Base-by-base conservation (phyloP, 2,888 invertebrate genomes). In the Schrankia costaestrigalis region DNA sequence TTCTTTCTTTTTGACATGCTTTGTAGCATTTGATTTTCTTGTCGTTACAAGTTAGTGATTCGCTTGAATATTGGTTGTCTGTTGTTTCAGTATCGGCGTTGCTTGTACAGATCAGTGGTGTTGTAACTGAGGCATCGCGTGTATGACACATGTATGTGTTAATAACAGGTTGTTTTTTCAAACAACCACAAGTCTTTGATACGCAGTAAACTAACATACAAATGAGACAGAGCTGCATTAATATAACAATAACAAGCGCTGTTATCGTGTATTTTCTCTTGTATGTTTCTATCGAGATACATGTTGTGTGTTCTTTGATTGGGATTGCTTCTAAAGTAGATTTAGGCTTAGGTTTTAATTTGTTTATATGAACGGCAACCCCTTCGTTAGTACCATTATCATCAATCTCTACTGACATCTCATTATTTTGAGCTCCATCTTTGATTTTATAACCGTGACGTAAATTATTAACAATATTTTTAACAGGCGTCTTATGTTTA, bases 71-170 rank as follows among this genome's bases (percentile, higher is more conserved):
- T 34, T 77, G 67, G 31, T 62, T 77, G 8, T 74, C 77, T 1
- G 72, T 73, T 0, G 80, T 85, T 8, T 78, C 79, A 0, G 83
- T 84, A 7, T 77, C 72, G 0, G 73, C 68, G 33, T 78, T 78
- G 36, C 82, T 84, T 0, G 76, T 78, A 5, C 57, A 59, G 19
- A 86, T 82, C 1, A 86, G 47, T 0, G 86, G 86, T 0, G 86
- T 86, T 0, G 84, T 85, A 0, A 81, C 71, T 0, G 86, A 80
- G 0, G 61, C 80, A 8, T 85, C 84, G 41, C 81, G 78, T n/a
- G n/a, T n/a, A 17, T 67, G 59, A 21, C 76, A 73, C 33, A 80
- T 80, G 21, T 78, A 80, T 19, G 72, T 77, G 4, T 68, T 72
- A n/a, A 69, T 58, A 0, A 76, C 52, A 0, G 73, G 63, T 10